Evolutionary conservation across 2,113 vertebrate species (phyloP).

Genomic region (Hucho hucho): DNA sequence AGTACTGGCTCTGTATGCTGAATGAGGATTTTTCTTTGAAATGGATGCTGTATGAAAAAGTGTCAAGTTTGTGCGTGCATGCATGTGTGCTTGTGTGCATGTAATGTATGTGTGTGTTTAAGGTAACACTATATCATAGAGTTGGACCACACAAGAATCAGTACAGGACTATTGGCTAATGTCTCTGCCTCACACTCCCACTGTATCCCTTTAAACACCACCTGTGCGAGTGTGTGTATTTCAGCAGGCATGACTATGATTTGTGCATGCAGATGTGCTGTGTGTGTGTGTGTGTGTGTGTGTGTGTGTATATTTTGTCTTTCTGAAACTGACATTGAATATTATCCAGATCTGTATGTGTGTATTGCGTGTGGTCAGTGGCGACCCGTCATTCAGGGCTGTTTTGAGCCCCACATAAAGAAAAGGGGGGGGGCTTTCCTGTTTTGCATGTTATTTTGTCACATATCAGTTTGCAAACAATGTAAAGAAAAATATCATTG

Average conservation of each 20-base stretch:
- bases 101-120: background rate
- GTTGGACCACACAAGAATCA: conserved; percentile 58
- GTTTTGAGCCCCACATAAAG: too few species aligned
- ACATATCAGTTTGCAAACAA: too few species aligned
- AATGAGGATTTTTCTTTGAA: conserved; percentile 22
- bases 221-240: conserved; percentile 14
- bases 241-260: conserved; percentile 8
- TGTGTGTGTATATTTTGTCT: conserved; percentile 44
- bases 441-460: too few species aligned
- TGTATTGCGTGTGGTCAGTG: conserved; percentile 47
- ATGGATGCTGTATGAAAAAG: conserved; percentile 19
- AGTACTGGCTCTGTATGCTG: conserved; percentile 30
- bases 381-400: too few species aligned
- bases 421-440: too few species aligned
- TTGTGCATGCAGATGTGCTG: background rate
- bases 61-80: too few species aligned
- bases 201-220: conserved; percentile 15
- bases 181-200: conserved; percentile 22
- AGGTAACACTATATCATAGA: conserved; percentile 31
- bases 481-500: too few species aligned
- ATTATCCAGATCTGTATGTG: conserved; percentile 59
- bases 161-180: conserved; percentile 19
- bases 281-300: conserved; percentile 38
- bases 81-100: background rate
- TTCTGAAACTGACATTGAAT: conserved; percentile 54